Evolutionary conservation across 1,140 invertebrate genomes (phyloP), one percentile per base, ranked within the genome.

Genomic region (Radopholus similis): DNA sequence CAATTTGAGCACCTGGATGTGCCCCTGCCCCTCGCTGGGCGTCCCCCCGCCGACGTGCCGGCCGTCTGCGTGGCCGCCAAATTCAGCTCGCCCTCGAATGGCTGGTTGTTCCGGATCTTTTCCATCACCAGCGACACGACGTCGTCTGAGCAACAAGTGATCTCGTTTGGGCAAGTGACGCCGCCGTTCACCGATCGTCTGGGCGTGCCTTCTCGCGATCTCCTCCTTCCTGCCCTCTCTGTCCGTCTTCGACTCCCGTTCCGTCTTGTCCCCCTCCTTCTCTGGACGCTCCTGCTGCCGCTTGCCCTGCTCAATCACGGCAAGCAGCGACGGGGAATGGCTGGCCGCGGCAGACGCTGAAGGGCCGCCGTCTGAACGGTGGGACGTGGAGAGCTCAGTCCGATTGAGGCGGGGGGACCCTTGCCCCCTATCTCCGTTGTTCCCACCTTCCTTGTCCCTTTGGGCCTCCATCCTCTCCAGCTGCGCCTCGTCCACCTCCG

Each of bases 71-170:
- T 47, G 26, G 58, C 18, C 18, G 55, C 21, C 30, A 47, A 62
- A 18, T 11, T 11, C n/a, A 66, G 38, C n/a, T 74, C 70, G 5
- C 68, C 59, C 28, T 73, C 70, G 59, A 72, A 72, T 1, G 70
- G 71, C 23, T 66, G 38, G 44, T 72, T 72, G 60, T 73, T 74
- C 8, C 55, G 44, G 37, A 72, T 73, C 59, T 72, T 72, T 11
- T 64, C 42, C 70, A 72, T 54, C 0, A 72, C 69, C 21, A 66
- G 68, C n/a, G 70, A 66, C 38, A 72, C 70, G 0, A 58, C 58
- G 38, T 65, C 70, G 35, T 71, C 59, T 59, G 28, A 59, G 40
- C n/a, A 58, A 38, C 18, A 21, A 0, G 23, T 4, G 26, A 5
- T 58, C 21, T 1, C 18, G n/a, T 18, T 38, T 72, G 6, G 15